These are phyloP conservation scores for Nasua narica DNA, from an alignment of 2,797 vertebrate species.

Conservation along the genomic window DNA sequence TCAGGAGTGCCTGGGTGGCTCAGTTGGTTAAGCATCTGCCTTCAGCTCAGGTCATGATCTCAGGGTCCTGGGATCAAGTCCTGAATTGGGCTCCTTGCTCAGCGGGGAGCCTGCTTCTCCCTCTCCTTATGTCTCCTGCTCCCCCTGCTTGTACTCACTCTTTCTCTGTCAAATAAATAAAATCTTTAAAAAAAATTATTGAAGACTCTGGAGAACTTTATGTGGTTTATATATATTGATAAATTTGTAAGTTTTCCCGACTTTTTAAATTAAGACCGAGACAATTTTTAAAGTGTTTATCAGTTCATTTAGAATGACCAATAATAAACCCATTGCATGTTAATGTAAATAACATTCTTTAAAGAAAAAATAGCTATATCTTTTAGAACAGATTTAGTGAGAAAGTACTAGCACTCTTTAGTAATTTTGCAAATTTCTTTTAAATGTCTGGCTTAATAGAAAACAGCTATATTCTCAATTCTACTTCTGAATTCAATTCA, in stretches of 20 bases:
- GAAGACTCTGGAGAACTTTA: neutral
- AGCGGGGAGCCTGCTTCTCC: too few relatives aligned
- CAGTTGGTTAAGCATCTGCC: too few relatives aligned
- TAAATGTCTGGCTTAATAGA: neutral
- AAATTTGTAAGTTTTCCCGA: neutral
- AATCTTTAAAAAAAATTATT: neutral
- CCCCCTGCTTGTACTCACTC: too few relatives aligned
- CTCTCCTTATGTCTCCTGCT: too few relatives aligned
- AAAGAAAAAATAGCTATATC: neutral
- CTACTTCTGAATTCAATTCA: neutral
- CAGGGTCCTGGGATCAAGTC: too few relatives aligned
- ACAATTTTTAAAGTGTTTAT: neutral
- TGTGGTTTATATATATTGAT: neutral
- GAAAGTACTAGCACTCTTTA: neutral
- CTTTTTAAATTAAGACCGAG: neutral
- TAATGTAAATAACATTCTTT: slow-evolving; percentile 26
- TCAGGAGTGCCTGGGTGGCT: too few relatives aligned
- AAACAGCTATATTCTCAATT: neutral
- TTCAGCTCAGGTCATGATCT: too few relatives aligned
- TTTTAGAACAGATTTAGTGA: neutral
- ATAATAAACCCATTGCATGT: neutral
- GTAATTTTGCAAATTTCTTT: neutral
- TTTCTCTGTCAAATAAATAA: too few relatives aligned
- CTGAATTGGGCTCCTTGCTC: too few relatives aligned
- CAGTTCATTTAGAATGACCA: neutral